Base-by-base conservation (phyloP, 2,888 invertebrate species). In the Clivina fossor region DNA sequence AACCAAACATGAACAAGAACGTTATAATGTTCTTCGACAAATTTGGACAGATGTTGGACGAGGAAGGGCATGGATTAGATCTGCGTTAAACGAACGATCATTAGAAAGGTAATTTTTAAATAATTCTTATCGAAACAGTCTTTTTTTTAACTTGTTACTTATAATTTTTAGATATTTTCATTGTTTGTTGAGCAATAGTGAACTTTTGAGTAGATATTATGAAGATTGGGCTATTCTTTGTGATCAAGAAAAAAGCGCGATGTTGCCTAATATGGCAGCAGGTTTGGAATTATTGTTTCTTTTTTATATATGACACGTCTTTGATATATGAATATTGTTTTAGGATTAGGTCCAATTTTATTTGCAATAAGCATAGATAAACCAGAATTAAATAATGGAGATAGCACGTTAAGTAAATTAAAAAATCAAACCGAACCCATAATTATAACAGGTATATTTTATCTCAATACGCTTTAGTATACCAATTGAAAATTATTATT, bases 291-390 rank as follows among this genome's bases (percentile, higher is more conserved):
- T 20, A 16, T 43, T 19, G 13, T 24, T 15, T 8, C 9, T 24
- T 33, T 1, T 26, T 30, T n/a, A 4, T n/a, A 37, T 26, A 4
- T 13, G 22, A 35, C 30, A 32, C 19, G 30, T 18, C 8, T n/a
- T n/a, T n/a, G n/a, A n/a, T n/a, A n/a, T n/a, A n/a, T n/a, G n/a
- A n/a, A n/a, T n/a, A 28, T 28, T 60, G 56, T 65, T 65, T 58
- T 65, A 89, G 91, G 90, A 61, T 80, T 97, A 69, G 88, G 87
- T 62, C 86, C 92, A 48, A 88, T 96, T 68, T 78, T 96, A 61
- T 97, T 97, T 77, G 96, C 97, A 16, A 84, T 96, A 69, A 88
- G 85, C 67, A 89, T 95, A 58, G 94, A 96, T 76, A 90, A 90
- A 72, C 79, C 85, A 20, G 90, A 91, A 69, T 78, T 93, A 53